phyloP scores from a whole-genome alignment of 2,797 vertebrate genomes.

The Scomberomorus guttatus region DNA sequence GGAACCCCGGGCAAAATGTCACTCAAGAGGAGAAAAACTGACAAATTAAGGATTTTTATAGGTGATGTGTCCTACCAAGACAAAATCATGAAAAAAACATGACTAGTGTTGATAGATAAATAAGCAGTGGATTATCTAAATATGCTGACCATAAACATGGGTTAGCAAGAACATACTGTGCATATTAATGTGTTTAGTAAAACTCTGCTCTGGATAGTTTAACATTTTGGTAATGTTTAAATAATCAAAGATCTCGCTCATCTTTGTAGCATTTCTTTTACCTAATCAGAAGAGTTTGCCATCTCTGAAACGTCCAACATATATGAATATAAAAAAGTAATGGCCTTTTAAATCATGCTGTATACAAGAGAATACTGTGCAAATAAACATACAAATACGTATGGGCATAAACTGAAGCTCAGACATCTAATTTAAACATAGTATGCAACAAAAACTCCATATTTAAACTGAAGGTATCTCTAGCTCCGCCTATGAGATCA shows the following conservation, averaged over 20 bases:
- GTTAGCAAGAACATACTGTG: background rate
- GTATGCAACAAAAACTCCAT: background rate
- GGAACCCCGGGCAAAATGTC: background rate
- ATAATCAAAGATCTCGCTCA: background rate
- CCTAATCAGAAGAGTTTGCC: background rate
- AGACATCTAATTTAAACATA: background rate
- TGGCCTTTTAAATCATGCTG: background rate
- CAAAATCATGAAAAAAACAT: too few species aligned
- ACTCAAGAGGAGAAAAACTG: too few species aligned
- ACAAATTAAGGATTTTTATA: too few species aligned
- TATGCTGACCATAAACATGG: background rate
- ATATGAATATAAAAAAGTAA: background rate
- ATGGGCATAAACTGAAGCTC: background rate
- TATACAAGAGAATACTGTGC: background rate
- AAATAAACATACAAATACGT: background rate
- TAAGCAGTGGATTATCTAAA: background rate
- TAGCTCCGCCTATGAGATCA: background rate
- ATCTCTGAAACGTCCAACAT: background rate
- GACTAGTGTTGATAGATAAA: too few species aligned
- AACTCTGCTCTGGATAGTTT: background rate
- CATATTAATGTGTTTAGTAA: background rate
- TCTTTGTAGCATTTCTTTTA: background rate
- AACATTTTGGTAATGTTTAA: constrained; percentile 5
- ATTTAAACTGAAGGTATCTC: background rate
- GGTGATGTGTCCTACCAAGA: too few species aligned